Evolutionary conservation across 2,888 invertebrate genomes (phyloP), one percentile per base, ranked within the genome.

Genomic region (Carabus problematicus): DNA sequence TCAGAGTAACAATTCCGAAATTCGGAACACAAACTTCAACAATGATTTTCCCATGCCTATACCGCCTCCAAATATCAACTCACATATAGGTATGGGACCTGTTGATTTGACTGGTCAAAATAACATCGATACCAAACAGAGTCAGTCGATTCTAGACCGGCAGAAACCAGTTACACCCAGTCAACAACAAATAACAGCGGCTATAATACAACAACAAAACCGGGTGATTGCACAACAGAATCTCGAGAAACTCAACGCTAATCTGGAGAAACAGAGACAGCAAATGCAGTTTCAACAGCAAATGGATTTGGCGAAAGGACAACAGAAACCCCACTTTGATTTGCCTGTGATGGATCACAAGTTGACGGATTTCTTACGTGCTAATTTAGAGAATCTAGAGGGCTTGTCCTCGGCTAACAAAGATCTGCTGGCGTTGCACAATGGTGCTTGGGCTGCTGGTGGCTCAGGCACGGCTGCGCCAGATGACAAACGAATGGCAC

Each of bases 321-420:
- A 82, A n/a, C 76, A 76, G 66, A 77, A 77, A 67, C 77, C 77
- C 69, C 82, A 82, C 72, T 82, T 81, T 72, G 82, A 82, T 56
- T 72, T 81, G 69, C 80, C 82, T 0, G 72, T 81, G 41, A 80
- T 81, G 75, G 90, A 90, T 77, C 89, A 89, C 74, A 91, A 91
- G 78, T 83, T 91, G 40, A 88, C 89, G 12, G 91, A 91, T 78
- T 91, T 91, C 78, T 81, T 90, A 71, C 87, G 91, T 76, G 88
- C 89, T 8, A 91, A 91, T 81, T 79, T 91, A 72, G 91, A 91
- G 76, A 90, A 86, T 77, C 80, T 91, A 70, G 91, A 91, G 79
- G 89, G 89, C 12, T 74, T 80, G 58, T 81, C 82, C 8, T 80
- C 81, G 9, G 79, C 82, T 4, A 88, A 88, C 74, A 88, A 88